These are phyloP conservation scores for Strigamia crassipes DNA, from an alignment of 2,888 invertebrate genomes.

Conservation along the genomic window DNA sequence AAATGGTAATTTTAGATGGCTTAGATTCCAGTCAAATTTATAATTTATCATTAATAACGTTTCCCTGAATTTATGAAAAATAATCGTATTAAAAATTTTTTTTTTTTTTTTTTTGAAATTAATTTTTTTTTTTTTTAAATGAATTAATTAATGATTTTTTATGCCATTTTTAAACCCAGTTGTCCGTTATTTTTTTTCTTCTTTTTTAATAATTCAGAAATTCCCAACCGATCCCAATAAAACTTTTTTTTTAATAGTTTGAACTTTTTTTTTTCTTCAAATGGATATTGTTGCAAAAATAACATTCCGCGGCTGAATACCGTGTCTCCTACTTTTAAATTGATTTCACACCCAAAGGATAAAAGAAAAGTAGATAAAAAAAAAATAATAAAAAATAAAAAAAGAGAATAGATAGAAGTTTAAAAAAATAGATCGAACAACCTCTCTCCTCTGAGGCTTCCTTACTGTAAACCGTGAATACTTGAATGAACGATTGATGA, in stretches of 20 bases:
- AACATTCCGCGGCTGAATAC: background rate
- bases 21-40: background rate
- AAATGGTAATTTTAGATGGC: background rate
- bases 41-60: too few species aligned
- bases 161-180: background rate
- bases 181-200: too few species aligned
- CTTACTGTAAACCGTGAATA: background rate
- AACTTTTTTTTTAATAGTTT: background rate
- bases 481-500: background rate
- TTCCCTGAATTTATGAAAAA: too few species aligned
- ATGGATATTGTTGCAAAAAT: constrained; percentile 15
- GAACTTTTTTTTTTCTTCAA: background rate
- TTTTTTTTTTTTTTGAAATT: background rate
- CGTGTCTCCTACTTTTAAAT: constrained; percentile 19
- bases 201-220: background rate
- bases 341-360: constrained; percentile 22
- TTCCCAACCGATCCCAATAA: background rate
- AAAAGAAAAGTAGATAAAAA: constrained; percentile 12
- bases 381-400: background rate
- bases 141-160: background rate
- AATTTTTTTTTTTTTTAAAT: background rate
- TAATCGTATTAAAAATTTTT: too few species aligned
- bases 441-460: background rate
- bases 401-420: background rate
- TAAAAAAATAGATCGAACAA: background rate